A percentile compares a stretch with the other conserved stretches of the same genome.
Evolutionary conservation across 2,113 vertebrate genomes (phyloP).

Genomic region (Cinclus mexicanus): DNA sequence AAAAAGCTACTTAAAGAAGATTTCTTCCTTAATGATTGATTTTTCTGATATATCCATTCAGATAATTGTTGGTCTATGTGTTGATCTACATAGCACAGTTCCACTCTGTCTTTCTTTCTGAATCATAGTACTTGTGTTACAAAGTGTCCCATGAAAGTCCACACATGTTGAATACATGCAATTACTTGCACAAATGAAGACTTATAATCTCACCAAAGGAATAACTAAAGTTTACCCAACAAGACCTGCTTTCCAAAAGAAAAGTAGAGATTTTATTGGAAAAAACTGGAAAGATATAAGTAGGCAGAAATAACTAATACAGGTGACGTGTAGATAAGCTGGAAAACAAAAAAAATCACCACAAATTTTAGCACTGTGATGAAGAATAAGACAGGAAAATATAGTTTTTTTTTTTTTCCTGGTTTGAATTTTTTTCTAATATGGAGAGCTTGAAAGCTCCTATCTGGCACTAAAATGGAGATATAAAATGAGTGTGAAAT

Average conservation of each 20-base stretch:
- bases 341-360: neutral
- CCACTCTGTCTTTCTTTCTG: neutral
- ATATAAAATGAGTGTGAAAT: neutral
- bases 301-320: neutral
- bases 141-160: neutral
- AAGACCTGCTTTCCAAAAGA: neutral
- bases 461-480: neutral
- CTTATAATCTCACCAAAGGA: neutral
- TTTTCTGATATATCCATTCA: neutral
- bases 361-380: neutral
- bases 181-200: neutral
- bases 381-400: neutral
- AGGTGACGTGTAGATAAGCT: neutral
- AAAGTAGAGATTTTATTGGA: neutral
- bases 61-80: neutral
- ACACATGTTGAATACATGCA: neutral
- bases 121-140: neutral
- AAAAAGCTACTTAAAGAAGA: neutral
- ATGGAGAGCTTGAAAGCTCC: neutral
- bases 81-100: neutral
- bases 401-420: fast-evolving
- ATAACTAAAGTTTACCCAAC: neutral
- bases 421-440: neutral
- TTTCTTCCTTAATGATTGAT: neutral
- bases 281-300: neutral